Evolutionary conservation across 2,888 invertebrate genomes (phyloP).

Genomic region (Andrena bucephala): DNA sequence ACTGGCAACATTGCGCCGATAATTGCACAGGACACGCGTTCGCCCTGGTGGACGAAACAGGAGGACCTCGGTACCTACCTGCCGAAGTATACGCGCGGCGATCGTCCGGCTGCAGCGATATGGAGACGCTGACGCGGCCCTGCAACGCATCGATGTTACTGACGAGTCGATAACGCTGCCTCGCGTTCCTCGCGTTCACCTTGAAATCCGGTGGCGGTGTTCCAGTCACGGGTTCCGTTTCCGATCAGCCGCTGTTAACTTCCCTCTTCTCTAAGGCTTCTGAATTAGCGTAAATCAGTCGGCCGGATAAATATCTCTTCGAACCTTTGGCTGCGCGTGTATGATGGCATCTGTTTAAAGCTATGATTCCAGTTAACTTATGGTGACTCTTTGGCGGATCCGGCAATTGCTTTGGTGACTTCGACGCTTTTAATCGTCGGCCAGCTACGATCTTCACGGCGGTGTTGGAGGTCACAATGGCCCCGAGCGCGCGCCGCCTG

Average conservation of each 20-base stretch:
- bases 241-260: too few species aligned
- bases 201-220: background rate
- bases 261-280: too few species aligned
- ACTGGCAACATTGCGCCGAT: too few species aligned
- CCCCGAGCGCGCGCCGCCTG: background rate
- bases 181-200: background rate
- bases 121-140: slow-evolving; percentile 36
- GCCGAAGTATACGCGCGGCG: background rate
- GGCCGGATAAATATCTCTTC: background rate
- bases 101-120: slow-evolving; percentile 3
- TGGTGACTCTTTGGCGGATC: slow-evolving; percentile 11
- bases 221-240: background rate
- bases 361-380: background rate
- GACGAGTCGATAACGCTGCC: background rate
- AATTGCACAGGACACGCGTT: too few species aligned
- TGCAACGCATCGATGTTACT: slow-evolving; percentile 66
- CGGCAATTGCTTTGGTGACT: slow-evolving; percentile 13
- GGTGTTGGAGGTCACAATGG: background rate
- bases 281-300: too few species aligned
- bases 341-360: too few species aligned
- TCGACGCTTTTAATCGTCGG: slow-evolving; percentile 7
- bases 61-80: background rate
- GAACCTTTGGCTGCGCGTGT: background rate
- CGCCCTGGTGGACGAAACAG: background rate
- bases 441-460: background rate